Evolutionary conservation across 2,888 invertebrate species (phyloP).

Genomic region (Sminthurinus aureus): DNA sequence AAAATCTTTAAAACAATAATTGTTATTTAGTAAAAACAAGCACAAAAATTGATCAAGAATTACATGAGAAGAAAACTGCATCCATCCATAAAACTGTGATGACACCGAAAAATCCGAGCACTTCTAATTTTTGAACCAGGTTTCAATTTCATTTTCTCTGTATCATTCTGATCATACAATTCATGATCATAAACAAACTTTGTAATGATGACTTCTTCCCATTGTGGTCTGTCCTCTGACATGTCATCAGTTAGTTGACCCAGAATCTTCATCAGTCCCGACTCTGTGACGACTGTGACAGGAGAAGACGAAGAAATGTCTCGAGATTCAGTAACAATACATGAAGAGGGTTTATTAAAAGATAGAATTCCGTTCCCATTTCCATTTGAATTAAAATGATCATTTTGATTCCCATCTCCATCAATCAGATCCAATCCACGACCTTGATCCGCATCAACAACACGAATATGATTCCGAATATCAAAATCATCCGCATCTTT

Average conservation of each 20-base stretch:
- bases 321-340: background rate
- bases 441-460: conserved; percentile 41
- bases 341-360: background rate
- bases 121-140: conserved; percentile 15
- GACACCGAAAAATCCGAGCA: conserved; percentile 51
- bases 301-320: no score
- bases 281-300: conserved; percentile 42
- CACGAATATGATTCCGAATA: conserved; percentile 49
- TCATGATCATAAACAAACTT: conserved; percentile 44
- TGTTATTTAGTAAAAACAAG: background rate
- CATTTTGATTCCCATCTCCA: no score
- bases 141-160: background rate
- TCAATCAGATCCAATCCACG: no score
- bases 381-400: no score
- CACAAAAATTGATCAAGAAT: background rate
- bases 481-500: conserved; percentile 45
- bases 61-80: conserved; percentile 46
- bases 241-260: conserved; percentile 48
- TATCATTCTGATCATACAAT: background rate
- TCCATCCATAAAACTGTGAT: conserved; percentile 56
- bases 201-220: conserved; percentile 56
- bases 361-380: no score
- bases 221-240: conserved; percentile 51
- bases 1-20: no score
- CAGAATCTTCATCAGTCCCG: conserved; percentile 43